Evolutionary conservation across 2,797 vertebrate genomes (phyloP).

Genomic region (Pipistrellus nathusii): DNA sequence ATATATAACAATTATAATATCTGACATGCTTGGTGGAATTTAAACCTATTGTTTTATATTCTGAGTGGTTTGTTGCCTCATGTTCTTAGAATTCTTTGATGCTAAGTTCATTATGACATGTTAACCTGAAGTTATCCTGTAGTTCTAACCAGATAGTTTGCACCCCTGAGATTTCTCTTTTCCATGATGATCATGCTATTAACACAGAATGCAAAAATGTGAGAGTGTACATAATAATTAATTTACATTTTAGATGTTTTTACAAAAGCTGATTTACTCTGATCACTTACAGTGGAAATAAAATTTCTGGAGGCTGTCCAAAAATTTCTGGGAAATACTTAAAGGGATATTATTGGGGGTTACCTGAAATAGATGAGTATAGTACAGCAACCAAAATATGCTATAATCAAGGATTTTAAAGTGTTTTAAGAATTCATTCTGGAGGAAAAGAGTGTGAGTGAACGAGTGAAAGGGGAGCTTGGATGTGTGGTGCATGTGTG

Average conservation of each 20-base stretch:
- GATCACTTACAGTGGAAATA: not conserved
- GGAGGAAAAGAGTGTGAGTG: no score
- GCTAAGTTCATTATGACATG: not conserved
- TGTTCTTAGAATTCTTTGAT: not conserved
- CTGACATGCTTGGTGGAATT: not conserved
- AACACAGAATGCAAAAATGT: conserved; percentile 4
- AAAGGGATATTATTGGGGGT: not conserved
- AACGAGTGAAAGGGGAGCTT: no score
- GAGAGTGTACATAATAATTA: not conserved
- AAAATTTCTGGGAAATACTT: conserved; percentile 45
- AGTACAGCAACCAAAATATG: not conserved
- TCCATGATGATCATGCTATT: not conserved
- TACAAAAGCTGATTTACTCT: conserved; percentile 38
- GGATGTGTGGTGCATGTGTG: no score
- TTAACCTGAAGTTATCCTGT: not conserved
- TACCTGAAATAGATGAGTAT: not conserved
- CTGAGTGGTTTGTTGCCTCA: not conserved
- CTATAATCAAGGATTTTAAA: not conserved
- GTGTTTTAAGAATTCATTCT: not conserved
- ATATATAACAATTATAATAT: not conserved
- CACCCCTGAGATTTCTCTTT: not conserved
- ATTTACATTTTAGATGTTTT: conserved; percentile 37
- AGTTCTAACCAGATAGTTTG: not conserved
- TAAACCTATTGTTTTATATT: not conserved
- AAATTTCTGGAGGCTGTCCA: not conserved